Conservation (phyloP, 2,888 invertebrate genomes). For the Hylaea fasciaria region DNA sequence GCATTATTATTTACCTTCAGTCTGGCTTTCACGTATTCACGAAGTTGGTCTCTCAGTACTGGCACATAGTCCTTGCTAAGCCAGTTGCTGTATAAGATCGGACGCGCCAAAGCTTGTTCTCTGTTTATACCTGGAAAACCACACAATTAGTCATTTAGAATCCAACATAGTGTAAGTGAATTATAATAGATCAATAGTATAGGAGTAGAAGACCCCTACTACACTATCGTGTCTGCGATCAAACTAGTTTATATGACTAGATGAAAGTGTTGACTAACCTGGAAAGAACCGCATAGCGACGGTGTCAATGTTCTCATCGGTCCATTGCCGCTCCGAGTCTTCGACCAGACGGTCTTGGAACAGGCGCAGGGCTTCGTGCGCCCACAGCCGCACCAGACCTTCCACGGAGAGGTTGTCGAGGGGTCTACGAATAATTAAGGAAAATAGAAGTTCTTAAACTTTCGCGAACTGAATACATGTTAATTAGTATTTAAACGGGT, state of each 20-base stretch:
- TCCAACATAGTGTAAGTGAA: background rate
- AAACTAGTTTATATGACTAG: too few species aligned
- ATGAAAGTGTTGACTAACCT: slow-evolving; percentile 74
- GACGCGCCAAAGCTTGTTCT: slow-evolving; percentile 94
- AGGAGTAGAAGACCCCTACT: background rate
- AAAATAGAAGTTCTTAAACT: too few species aligned
- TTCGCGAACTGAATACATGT: too few species aligned
- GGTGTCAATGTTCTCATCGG: slow-evolving; percentile 97
- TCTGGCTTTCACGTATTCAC: slow-evolving; percentile 98
- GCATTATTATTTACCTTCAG: slow-evolving; percentile 91
- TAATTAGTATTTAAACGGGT: too few species aligned
- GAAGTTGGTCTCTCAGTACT: slow-evolving; percentile 96
- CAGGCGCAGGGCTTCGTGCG: slow-evolving; percentile 98
- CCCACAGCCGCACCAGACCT: slow-evolving; percentile 99
- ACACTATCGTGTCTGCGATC: too few species aligned
- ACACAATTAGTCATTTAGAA: background rate
- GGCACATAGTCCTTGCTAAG: slow-evolving; percentile 99
- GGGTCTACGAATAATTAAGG: slow-evolving; percentile 87
- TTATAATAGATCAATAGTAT: background rate
- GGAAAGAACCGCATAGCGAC: slow-evolving; percentile 98
- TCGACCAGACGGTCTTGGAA: slow-evolving; percentile 99
- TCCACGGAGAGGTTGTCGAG: slow-evolving; percentile 96
- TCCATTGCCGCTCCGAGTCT: slow-evolving; percentile 98
- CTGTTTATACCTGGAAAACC: slow-evolving; percentile 88
- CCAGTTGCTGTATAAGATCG: slow-evolving; percentile 99